These are phyloP conservation scores for Lochmaea crataegi DNA, from an alignment of 2,888 invertebrate species.

Conservation along the genomic window DNA sequence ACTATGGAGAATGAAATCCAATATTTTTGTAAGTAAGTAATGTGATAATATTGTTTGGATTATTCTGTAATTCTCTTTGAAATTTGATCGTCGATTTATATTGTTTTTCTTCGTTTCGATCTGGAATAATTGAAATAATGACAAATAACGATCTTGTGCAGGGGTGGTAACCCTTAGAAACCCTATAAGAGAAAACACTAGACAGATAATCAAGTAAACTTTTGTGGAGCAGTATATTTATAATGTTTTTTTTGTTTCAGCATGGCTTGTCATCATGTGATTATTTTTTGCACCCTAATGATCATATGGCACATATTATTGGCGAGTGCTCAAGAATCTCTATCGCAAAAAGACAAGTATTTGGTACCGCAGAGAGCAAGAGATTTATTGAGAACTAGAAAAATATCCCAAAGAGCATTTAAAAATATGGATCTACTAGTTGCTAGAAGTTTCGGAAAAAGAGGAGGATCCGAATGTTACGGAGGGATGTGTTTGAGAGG, in stretches of 20 bases:
- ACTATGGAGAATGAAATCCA: too few species aligned
- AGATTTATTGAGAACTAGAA: constrained; percentile 58
- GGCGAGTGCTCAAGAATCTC: constrained; percentile 54
- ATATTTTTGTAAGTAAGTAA: too few species aligned
- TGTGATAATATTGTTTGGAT: too few species aligned
- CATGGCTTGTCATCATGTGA: constrained; percentile 50
- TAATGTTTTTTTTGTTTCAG: constrained; percentile 37
- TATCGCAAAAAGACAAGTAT: constrained; percentile 48
- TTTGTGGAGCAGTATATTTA: too few species aligned
- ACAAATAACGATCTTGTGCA: too few species aligned
- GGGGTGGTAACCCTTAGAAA: too few species aligned
- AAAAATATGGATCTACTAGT: constrained; percentile 73
- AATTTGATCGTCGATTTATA: too few species aligned
- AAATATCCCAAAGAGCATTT: constrained; percentile 72
- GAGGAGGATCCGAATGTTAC: constrained; percentile 52
- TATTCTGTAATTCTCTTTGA: too few species aligned
- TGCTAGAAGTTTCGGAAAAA: constrained; percentile 75
- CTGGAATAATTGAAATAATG: too few species aligned
- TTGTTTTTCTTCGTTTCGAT: too few species aligned
- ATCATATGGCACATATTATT: constrained; percentile 51
- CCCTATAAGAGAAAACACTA: too few species aligned
- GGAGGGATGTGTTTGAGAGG: constrained; percentile 57
- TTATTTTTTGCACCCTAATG: constrained; percentile 52
- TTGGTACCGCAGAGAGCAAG: constrained; percentile 40
- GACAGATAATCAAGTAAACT: too few species aligned